phyloP scores from a whole-genome alignment of 2,888 invertebrate species.

The Stenodema calcarata region DNA sequence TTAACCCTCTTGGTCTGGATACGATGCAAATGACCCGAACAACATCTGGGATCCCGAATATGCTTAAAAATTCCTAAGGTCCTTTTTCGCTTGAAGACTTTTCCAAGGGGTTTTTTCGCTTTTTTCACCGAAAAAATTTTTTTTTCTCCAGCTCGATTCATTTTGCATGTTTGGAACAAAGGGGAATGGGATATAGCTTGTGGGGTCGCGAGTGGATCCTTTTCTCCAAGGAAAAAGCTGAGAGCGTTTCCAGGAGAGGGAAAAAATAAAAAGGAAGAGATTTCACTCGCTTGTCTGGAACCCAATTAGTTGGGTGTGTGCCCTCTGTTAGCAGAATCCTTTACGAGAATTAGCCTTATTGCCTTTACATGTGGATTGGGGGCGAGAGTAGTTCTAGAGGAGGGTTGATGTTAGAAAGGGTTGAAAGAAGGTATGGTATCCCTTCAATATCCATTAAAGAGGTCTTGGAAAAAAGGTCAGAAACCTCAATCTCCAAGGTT shows the following conservation, averaged over 20 bases:
- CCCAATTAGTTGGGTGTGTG: neutral
- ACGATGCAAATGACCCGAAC: slow-evolving; percentile 8
- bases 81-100: neutral
- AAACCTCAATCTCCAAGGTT: neutral
- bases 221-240: neutral
- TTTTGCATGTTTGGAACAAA: neutral
- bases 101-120: neutral
- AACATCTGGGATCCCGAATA: slow-evolving; percentile 12
- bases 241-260: neutral
- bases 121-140: neutral
- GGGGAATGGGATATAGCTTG: neutral
- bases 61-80: neutral
- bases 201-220: neutral
- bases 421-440: neutral
- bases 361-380: neutral
- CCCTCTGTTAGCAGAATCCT: neutral
- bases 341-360: neutral
- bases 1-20: neutral
- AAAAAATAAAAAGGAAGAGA: neutral
- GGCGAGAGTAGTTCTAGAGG: no score
- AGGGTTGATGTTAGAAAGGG: neutral
- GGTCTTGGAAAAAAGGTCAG: neutral
- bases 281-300: neutral
- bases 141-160: neutral
- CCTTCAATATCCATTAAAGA: neutral